These are phyloP conservation scores for Luperina testacea DNA, from an alignment of 2,888 invertebrate species.

Conservation along the genomic window DNA sequence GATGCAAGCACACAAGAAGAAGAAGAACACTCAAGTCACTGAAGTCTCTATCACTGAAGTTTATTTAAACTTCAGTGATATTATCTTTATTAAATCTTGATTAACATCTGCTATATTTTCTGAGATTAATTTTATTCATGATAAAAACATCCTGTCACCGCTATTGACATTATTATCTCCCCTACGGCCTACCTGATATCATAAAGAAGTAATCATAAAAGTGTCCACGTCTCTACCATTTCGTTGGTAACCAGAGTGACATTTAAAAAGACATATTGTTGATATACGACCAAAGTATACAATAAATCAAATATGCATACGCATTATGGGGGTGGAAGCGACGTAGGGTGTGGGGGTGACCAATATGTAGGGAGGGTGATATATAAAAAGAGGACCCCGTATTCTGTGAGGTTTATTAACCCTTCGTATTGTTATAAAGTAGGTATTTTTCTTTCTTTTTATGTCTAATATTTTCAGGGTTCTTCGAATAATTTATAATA, in stretches of 20 bases:
- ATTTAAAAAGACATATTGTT: conserved; percentile 54
- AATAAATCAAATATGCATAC: conserved; percentile 70
- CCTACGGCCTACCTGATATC: conserved; percentile 1
- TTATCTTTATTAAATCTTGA: neutral
- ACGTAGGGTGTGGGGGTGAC: conserved; percentile 59
- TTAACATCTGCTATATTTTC: neutral
- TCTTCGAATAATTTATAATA: conserved; percentile 26
- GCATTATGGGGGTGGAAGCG: conserved; percentile 58
- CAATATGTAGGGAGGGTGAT: conserved; percentile 69
- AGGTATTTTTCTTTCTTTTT: conserved; percentile 28
- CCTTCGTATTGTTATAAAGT: conserved; percentile 51
- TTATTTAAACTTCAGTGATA: neutral
- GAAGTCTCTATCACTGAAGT: no score
- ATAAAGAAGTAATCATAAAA: conserved; percentile 36
- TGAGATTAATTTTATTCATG: neutral
- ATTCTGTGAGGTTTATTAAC: conserved; percentile 53
- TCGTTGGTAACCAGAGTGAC: conserved; percentile 34
- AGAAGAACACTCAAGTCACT: no score
- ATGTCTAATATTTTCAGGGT: conserved; percentile 10
- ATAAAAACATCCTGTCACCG: neutral
- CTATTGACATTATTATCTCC: neutral
- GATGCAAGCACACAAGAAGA: no score
- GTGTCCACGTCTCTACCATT: conserved; percentile 23
- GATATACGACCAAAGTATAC: conserved; percentile 57
- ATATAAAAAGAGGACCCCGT: conserved; percentile 66